phyloP scores from a whole-genome alignment of 2,113 vertebrate species.

The Calidris pygmaea region DNA sequence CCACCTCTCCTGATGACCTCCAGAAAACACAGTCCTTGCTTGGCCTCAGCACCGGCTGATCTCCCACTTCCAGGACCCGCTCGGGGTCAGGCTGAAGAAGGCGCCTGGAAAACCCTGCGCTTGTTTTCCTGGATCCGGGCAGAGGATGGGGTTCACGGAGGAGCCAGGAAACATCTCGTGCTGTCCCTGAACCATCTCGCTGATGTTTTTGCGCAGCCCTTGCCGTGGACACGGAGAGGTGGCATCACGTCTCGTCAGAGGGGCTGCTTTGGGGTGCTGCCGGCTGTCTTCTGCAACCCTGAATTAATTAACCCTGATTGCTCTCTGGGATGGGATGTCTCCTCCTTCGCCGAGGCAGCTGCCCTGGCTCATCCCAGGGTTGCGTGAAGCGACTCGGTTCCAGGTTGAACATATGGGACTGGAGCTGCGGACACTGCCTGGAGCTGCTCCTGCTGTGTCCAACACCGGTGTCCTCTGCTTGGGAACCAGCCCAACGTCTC shows the following conservation, averaged over 20 bases:
- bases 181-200: background rate
- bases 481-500: background rate
- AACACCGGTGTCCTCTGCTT: background rate
- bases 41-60: rapidly evolving
- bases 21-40: background rate
- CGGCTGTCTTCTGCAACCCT: background rate
- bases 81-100: background rate
- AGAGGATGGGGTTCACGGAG: background rate
- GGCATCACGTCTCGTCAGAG: background rate
- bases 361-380: background rate
- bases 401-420: rapidly evolving
- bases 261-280: background rate
- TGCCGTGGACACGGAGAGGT: background rate
- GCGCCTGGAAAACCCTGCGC: background rate
- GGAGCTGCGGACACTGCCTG: background rate
- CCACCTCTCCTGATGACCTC: background rate
- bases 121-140: background rate
- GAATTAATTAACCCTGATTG: no score
- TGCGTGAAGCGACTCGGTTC: background rate
- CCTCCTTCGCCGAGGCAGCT: background rate
- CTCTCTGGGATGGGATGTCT: background rate
- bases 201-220: background rate
- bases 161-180: background rate
- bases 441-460: background rate
- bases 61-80: background rate